Percentiles rank a stretch among this genome's conserved stretches.
These are phyloP conservation scores for Notiomystis cincta DNA, from an alignment of 2,113 vertebrate genomes.

Conservation along the genomic window DNA sequence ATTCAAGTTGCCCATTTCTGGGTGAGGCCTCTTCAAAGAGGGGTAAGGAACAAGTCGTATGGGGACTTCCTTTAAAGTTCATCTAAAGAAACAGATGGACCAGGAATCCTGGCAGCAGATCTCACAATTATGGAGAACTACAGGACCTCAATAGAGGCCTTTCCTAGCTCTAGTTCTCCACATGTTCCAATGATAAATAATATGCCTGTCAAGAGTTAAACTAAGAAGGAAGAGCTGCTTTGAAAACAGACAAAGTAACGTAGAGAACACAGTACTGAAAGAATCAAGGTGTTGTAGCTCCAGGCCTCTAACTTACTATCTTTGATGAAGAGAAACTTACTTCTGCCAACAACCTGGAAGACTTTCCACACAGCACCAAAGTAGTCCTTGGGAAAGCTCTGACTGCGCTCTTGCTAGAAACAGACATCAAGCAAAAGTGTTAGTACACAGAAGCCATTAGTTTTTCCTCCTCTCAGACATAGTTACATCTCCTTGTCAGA, in stretches of 20 bases:
- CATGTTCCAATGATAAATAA: background rate
- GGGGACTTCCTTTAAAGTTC: background rate
- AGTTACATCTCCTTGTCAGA: background rate
- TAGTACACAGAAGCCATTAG: background rate
- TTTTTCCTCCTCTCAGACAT: background rate
- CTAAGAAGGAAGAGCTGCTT: background rate
- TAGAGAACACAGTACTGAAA: background rate
- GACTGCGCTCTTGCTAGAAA: constrained; percentile 20
- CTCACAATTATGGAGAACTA: background rate
- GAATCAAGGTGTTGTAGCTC: background rate
- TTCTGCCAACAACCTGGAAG: background rate
- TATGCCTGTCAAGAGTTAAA: background rate
- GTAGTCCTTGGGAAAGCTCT: constrained; percentile 15
- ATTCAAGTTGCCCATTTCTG: background rate
- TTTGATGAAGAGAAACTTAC: background rate
- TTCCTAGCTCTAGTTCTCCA: background rate
- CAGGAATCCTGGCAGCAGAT: background rate
- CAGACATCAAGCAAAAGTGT: constrained; percentile 1
- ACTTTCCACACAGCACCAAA: background rate
- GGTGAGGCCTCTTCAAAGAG: background rate
- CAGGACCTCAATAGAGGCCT: background rate
- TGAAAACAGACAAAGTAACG: background rate
- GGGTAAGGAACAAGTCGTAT: background rate
- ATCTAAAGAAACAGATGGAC: background rate
- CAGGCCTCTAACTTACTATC: constrained; percentile 29